Conservation (phyloP, 2,113 vertebrate species). For the Illadopsis cleaveri region DNA sequence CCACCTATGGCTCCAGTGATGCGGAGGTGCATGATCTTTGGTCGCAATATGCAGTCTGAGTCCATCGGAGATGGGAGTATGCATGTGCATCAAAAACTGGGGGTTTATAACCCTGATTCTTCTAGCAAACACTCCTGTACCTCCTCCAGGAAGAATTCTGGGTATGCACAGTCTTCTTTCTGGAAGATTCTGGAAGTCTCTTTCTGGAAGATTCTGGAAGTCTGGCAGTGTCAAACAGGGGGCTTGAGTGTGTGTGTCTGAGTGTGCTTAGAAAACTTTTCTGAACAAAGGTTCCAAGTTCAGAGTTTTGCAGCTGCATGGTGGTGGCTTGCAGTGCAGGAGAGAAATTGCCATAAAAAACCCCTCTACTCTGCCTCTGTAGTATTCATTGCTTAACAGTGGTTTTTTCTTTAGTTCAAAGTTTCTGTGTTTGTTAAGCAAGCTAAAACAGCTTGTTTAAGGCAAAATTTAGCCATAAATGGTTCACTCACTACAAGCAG, state of each 20-base stretch:
- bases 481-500: not conserved
- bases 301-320: fast-evolving
- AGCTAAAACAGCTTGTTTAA: not conserved
- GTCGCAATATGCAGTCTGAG: fast-evolving
- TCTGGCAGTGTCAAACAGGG: not conserved
- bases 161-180: not conserved
- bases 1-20: not conserved
- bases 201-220: not conserved
- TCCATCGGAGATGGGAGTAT: not conserved
- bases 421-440: not conserved
- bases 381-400: not conserved
- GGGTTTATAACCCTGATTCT: not conserved
- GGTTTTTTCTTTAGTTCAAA: not conserved
- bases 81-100: fast-evolving
- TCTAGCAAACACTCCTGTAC: not conserved
- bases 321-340: not conserved
- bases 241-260: not conserved
- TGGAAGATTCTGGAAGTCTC: not conserved
- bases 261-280: not conserved
- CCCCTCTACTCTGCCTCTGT: not conserved
- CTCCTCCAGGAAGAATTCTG: not conserved
- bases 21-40: not conserved
- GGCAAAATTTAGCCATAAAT: not conserved
- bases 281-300: not conserved
- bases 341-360: not conserved